A percentile compares a stretch with the other conserved stretches of the same genome.
These are phyloP conservation scores for Serranus cabrilla DNA, from an alignment of 2,797 vertebrate species.

Conservation along the genomic window DNA sequence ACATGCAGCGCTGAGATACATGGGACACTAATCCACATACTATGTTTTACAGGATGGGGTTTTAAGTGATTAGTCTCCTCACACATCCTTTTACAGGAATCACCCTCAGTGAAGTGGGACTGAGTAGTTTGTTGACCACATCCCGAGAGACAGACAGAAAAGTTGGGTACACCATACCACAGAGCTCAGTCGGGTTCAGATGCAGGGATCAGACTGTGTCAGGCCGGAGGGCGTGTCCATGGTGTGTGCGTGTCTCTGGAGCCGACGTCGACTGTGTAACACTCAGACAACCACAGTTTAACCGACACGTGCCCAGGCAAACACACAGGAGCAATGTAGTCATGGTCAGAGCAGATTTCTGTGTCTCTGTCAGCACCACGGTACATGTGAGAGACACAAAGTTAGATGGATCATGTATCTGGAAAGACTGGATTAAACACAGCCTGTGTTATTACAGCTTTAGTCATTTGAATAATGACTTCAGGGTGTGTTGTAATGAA, in stretches of 20 bases:
- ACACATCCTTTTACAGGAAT: constrained; percentile 78
- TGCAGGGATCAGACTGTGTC: constrained; percentile 49
- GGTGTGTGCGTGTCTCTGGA: constrained; percentile 43
- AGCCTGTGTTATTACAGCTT: constrained; percentile 20
- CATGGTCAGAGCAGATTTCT: constrained; percentile 48
- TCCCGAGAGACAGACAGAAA: constrained; percentile 58
- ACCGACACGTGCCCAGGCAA: constrained; percentile 67
- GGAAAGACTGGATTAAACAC: constrained; percentile 27
- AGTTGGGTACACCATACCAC: constrained; percentile 46
- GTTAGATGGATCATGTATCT: constrained; percentile 32
- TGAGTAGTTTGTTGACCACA: constrained; percentile 67
- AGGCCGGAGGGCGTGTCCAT: constrained; percentile 49
- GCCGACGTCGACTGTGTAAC: constrained; percentile 63
- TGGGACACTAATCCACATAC: constrained; percentile 59
- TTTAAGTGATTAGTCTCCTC: constrained; percentile 69
- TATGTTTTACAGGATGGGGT: constrained; percentile 68
- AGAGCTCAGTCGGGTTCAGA: constrained; percentile 53
- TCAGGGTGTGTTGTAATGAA: constrained; percentile 15
- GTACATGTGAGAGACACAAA: constrained; percentile 35
- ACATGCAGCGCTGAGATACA: constrained; percentile 65
- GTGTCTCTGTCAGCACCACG: constrained; percentile 45
- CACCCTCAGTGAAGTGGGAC: constrained; percentile 49
- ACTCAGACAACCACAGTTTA: constrained; percentile 76
- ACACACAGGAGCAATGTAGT: constrained; percentile 59
- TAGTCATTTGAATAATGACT: constrained; percentile 17